These are phyloP conservation scores for Podocnemis expansa DNA, from an alignment of 2,113 vertebrate genomes.

Conservation along the genomic window DNA sequence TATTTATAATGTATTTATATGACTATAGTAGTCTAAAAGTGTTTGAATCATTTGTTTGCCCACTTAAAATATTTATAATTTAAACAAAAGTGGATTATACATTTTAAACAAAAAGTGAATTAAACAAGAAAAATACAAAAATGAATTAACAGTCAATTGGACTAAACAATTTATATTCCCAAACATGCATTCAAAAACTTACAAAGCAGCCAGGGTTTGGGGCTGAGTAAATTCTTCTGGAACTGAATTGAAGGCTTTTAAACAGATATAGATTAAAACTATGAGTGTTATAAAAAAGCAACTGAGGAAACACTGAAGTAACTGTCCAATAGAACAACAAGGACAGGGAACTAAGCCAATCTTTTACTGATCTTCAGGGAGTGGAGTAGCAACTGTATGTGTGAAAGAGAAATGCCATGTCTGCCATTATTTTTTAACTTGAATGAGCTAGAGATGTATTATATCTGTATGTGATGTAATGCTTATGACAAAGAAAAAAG, in stretches of 20 bases:
- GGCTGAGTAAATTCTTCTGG: not conserved
- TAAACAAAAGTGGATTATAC: not conserved
- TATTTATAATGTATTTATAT: not conserved
- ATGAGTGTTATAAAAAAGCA: not conserved
- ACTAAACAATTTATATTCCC: not conserved
- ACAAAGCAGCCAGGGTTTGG: not conserved
- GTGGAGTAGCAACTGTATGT: accelerated
- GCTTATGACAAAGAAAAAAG: too few relatives aligned
- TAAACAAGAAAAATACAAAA: not conserved
- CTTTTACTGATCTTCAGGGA: not conserved
- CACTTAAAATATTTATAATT: not conserved
- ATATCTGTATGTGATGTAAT: not conserved
- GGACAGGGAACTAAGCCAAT: not conserved
- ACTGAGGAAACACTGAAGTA: not conserved
- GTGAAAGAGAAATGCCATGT: not conserved
- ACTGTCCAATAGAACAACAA: not conserved
- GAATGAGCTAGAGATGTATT: not conserved
- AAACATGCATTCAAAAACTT: not conserved
- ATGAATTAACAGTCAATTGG: not conserved
- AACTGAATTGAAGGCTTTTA: not conserved
- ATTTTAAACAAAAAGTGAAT: not conserved
- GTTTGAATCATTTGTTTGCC: not conserved
- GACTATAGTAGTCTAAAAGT: not conserved
- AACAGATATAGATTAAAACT: not conserved
- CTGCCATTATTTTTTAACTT: not conserved